Conservation (phyloP, 2,797 vertebrate species). For the Micromesistius poutassou region DNA sequence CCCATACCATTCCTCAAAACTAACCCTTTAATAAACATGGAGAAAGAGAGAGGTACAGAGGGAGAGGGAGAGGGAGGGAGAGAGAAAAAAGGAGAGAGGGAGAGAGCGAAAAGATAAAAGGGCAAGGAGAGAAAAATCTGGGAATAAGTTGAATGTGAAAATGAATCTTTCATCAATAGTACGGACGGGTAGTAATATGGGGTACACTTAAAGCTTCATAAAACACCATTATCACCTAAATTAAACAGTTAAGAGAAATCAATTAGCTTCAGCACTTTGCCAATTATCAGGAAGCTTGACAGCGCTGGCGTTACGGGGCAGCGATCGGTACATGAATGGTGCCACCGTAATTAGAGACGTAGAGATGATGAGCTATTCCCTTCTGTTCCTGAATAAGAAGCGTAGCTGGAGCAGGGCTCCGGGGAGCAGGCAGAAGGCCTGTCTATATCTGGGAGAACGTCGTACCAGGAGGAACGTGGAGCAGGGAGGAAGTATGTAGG, state of each 20-base stretch:
- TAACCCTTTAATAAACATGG: slow-evolving; percentile 35
- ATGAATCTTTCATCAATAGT: neutral
- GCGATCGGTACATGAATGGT: slow-evolving; percentile 50
- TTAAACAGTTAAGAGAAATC: slow-evolving; percentile 25
- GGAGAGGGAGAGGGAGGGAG: slow-evolving; percentile 33
- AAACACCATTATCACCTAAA: slow-evolving; percentile 25
- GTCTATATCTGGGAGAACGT: slow-evolving; percentile 67
- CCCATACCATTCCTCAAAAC: slow-evolving; percentile 51
- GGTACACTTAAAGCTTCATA: slow-evolving; percentile 25
- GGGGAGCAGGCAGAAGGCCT: slow-evolving; percentile 60
- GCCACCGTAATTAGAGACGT: slow-evolving; percentile 69
- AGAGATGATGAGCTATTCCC: slow-evolving; percentile 68
- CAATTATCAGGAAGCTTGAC: slow-evolving; percentile 47
- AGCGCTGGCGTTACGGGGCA: slow-evolving; percentile 52
- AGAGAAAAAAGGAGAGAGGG: neutral
- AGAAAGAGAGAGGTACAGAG: slow-evolving; percentile 36
- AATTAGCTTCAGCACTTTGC: slow-evolving; percentile 34
- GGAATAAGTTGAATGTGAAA: neutral
- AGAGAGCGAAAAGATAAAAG: neutral
- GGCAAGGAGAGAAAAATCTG: neutral
- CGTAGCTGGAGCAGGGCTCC: slow-evolving; percentile 73
- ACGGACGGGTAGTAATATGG: neutral
- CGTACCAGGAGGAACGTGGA: slow-evolving; percentile 42
- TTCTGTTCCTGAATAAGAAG: slow-evolving; percentile 76
- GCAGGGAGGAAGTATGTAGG: slow-evolving; percentile 10